A percentile compares a stretch with the other conserved stretches of the same genome.
phyloP scores from a whole-genome alignment of 2,797 vertebrate species.

The Thunnus albacares region DNA sequence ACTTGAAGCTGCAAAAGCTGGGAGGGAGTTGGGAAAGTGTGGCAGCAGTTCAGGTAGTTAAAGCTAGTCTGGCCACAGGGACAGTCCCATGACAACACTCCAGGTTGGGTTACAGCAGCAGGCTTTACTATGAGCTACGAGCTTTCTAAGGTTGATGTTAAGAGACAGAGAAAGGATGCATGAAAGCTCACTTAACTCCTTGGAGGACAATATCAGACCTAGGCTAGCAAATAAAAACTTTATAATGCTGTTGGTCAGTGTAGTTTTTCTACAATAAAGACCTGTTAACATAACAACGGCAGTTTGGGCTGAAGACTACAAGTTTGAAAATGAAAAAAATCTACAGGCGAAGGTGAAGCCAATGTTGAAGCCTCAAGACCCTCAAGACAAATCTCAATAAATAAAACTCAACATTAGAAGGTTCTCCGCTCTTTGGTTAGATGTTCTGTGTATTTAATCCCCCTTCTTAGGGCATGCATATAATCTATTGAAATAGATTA shows the following conservation, averaged over 20 bases:
- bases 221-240: not conserved
- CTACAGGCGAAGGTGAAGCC: too few relatives aligned
- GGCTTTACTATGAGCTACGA: not conserved
- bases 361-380: not conserved
- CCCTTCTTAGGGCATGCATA: not conserved
- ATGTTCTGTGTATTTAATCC: not conserved
- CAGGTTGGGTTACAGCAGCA: slow-evolving; percentile 37
- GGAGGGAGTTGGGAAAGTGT: slow-evolving; percentile 53
- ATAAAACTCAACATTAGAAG: not conserved
- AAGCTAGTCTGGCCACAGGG: slow-evolving; percentile 33
- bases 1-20: slow-evolving; percentile 56
- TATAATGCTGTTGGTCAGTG: not conserved
- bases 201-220: slow-evolving; percentile 4
- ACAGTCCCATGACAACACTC: slow-evolving; percentile 57
- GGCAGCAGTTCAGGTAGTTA: slow-evolving; percentile 59
- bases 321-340: too few relatives aligned
- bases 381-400: slow-evolving; percentile 1
- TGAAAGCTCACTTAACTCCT: slow-evolving; percentile 9
- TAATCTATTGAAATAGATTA: not conserved
- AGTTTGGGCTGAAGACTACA: too few relatives aligned
- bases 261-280: not conserved
- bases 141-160: not conserved
- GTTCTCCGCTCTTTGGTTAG: not conserved
- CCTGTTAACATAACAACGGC: too few relatives aligned
- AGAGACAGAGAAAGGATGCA: slow-evolving; percentile 21